Base-by-base conservation (phyloP, 2,113 vertebrate species). In the Camelus dromedarius region DNA sequence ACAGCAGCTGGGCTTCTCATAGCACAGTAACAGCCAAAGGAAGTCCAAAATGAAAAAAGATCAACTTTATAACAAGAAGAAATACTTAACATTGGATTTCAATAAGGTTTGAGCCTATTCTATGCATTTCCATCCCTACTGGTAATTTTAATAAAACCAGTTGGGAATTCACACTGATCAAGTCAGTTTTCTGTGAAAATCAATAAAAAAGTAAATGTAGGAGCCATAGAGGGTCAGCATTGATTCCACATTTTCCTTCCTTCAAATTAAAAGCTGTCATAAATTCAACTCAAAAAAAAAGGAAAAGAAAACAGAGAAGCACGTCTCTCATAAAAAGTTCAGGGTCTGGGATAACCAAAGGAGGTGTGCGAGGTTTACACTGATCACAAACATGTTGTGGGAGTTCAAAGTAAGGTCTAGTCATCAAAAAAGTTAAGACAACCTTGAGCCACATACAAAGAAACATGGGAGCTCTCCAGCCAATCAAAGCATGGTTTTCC, bases 81-180 rank as follows among this genome's bases (percentile, higher is more conserved):
- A 89, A 56, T 42, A 91, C 4, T 84, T 90, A 52, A 32, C 48
- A 16, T 4, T 52, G 32, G 14, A 89, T 54, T 83, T 56, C 66
- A 91, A 54, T 92, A 93, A 86, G 38, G 8, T 48, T 76, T 6
- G 3, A 42, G 42, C 8, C 32, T 52, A 73, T 22, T 88, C 19
- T 32, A 30, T 28, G 46, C 50, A 38, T 54, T 38, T 95, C 54
- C 38, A 19, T 70, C 35, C 94, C 56, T 58, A 75, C 20, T 64
- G 50, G 64, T 35, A 90, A 75, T 94, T 76, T 94, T 95, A 95
- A 96, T 91, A 83, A 86, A 95, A 93, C 28, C 73, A 89, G 60
- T 0, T 32, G 87, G 73, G 62, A 77, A 83, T 95, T 86, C 52
- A 83, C 42, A 67, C 66, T 20, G 77, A 76, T 48, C 30, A 16